These are phyloP conservation scores for Periparus ater DNA, from an alignment of 2,797 vertebrate genomes.

Conservation along the genomic window DNA sequence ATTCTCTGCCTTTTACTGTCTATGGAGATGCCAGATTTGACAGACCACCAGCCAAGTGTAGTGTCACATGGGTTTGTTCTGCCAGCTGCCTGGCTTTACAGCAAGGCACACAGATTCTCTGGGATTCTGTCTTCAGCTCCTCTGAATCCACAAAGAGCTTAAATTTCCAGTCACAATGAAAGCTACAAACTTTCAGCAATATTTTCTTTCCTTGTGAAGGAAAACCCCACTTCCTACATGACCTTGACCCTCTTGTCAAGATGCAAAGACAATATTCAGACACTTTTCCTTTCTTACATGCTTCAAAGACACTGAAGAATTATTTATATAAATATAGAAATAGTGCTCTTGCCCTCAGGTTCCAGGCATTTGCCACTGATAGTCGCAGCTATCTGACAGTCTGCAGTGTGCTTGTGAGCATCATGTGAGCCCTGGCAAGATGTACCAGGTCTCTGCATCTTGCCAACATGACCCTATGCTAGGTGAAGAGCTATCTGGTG, in stretches of 20 bases:
- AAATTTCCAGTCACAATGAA: neutral
- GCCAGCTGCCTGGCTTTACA: neutral
- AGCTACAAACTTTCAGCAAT: neutral
- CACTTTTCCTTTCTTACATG: neutral
- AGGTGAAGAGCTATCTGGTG: neutral
- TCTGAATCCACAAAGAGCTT: neutral
- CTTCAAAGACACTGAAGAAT: neutral
- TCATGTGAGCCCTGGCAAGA: neutral
- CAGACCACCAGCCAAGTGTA: neutral
- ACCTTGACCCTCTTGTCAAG: neutral
- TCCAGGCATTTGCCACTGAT: neutral
- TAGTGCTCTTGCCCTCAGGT: neutral
- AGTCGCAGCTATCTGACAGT: neutral
- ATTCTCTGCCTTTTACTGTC: neutral
- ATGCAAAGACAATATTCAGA: neutral
- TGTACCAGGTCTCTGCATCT: neutral
- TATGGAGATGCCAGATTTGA: neutral
- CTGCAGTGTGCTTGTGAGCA: neutral
- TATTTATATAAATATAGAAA: neutral
- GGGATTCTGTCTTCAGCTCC: neutral
- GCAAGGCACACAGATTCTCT: neutral
- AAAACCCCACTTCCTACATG: neutral
- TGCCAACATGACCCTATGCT: neutral
- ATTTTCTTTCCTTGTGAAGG: neutral
- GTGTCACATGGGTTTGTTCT: neutral